phyloP scores from a whole-genome alignment of 2,113 vertebrate genomes.

The Amphilophus citrinellus region DNA sequence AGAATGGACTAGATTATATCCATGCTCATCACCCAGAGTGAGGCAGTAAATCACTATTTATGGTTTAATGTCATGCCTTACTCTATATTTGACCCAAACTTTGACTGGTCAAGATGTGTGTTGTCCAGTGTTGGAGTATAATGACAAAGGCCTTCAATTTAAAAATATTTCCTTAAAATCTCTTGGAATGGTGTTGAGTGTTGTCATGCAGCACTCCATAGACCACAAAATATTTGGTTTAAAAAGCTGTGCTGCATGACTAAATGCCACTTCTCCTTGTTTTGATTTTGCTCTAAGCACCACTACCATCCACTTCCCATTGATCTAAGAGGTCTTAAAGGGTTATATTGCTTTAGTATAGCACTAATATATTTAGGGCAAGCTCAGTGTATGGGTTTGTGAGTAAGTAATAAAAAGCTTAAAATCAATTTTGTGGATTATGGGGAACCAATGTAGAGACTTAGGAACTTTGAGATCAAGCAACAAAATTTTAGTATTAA shows the following conservation, averaged over 20 bases:
- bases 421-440: not conserved
- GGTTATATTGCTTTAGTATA: not conserved
- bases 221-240: not conserved
- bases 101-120: not conserved
- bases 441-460: not conserved
- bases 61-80: conserved; percentile 32
- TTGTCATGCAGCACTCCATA: not conserved
- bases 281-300: not conserved
- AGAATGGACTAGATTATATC: conserved; percentile 55
- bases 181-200: not conserved
- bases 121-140: not conserved
- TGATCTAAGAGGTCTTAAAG: not conserved
- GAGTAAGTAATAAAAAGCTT: not conserved
- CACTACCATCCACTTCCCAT: not conserved
- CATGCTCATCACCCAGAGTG: conserved; percentile 41
- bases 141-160: not conserved
- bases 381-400: not conserved
- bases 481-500: not conserved
- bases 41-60: conserved; percentile 59
- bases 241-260: not conserved
- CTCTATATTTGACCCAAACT: conserved; percentile 32
- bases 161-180: not conserved
- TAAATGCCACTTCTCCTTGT: not conserved
- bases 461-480: not conserved
- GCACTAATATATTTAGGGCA: not conserved